Evolutionary conservation across 1,140 invertebrate species (phyloP), one percentile per base, ranked within the genome.

Genomic region (Lysiphlebus fabarum): DNA sequence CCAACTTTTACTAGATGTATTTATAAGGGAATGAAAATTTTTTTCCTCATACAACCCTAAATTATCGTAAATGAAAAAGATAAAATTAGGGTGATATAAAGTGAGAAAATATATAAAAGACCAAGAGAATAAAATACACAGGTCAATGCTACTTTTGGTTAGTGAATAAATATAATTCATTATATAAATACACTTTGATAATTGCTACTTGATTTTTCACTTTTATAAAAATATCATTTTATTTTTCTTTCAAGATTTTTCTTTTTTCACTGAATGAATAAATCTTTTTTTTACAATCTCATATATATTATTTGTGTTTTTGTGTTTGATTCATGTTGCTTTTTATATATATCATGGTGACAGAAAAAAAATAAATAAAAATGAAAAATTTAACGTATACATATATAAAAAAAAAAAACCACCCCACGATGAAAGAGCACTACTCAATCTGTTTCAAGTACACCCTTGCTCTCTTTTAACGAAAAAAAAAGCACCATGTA

Each of bases 371-470:
- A 51, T 37, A 34, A 51, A 34, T 49, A 50, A 38, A 53, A 43
- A 44, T 37, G 42, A 14, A 40, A 47, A 38, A 26, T 8, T 42
- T 12, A 41, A 47, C 17, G 17, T 34, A 37, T 10, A 60, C 36
- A 14, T 26, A 55, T 47, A 54, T 17, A 54, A 38, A 48, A 12
- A 43, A 36, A 53, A 37, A 37, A 34, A 51, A 17, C 34, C 38
- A 10, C 36, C 40, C 43, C 7, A 55, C 43, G 44, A 55, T 60
- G 44, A 60, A 60, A 60, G 58, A 48, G 36, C 42, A 36, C 44
- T 45, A 60, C 53, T 60, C 53, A 53, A 60, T 60, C 58, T 47
- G 53, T 55, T 60, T 55, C 58, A 47, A 60, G 58, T 60, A 55
- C 58, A 60, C 44, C 53, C 53, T 60, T 36, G 38, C 49, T 34